Conservation (phyloP, 2,113 vertebrate species). For the Axis porcinus region DNA sequence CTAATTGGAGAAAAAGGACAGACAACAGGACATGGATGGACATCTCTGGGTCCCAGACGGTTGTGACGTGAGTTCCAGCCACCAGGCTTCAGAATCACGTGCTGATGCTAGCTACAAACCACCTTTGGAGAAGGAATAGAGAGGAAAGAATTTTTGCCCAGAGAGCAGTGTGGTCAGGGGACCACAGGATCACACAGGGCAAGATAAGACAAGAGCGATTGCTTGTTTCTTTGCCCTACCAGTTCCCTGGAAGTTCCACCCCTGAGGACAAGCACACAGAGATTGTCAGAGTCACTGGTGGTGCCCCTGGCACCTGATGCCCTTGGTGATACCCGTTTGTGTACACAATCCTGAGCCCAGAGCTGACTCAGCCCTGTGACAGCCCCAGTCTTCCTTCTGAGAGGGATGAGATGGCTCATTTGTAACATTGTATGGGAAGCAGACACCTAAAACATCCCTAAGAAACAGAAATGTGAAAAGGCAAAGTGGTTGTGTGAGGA, state of each 20-base stretch:
- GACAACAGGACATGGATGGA: neutral
- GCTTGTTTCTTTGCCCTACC: neutral
- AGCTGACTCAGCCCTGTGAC: neutral
- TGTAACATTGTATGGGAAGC: neutral
- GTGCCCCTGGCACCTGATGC: neutral
- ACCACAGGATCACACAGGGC: neutral
- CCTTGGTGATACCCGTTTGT: neutral
- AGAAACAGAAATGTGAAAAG: neutral
- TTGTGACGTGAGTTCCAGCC: neutral
- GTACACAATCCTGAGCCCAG: neutral
- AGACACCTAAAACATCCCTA: neutral
- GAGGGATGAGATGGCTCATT: neutral
- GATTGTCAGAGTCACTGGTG: neutral
- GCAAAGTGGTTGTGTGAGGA: neutral
- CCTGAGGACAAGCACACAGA: neutral
- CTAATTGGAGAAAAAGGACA: neutral
- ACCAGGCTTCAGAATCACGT: neutral
- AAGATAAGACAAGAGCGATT: neutral
- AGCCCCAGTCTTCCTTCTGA: neutral
- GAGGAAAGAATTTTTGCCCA: neutral
- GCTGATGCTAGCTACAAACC: neutral
- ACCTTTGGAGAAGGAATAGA: neutral
- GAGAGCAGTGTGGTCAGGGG: neutral
- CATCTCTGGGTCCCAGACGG: neutral
- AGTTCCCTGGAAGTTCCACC: accelerated